A percentile compares a stretch with the other conserved stretches of the same genome.
phyloP scores from a whole-genome alignment of 2,797 vertebrate species.

The Chrosomus eos region DNA sequence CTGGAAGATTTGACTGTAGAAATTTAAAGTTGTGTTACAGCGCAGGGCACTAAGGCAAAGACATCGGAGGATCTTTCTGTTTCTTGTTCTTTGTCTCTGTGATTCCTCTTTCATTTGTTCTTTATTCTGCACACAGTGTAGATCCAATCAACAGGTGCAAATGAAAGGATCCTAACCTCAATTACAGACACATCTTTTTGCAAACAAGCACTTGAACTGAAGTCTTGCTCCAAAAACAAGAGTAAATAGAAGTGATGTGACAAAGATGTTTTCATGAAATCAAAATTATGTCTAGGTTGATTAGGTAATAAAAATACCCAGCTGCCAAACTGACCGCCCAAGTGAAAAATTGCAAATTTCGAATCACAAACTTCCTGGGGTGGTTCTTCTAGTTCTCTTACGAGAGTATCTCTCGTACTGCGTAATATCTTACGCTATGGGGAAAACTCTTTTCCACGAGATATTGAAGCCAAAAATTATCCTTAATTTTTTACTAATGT shows the following conservation, averaged over 20 bases:
- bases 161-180: conserved; percentile 38
- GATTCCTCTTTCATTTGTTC: conserved; percentile 30
- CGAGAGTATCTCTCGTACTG: too few relatives aligned
- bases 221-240: background rate
- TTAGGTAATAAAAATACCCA: background rate
- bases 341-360: background rate
- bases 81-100: background rate
- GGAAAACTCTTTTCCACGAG: too few relatives aligned
- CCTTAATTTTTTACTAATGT: too few relatives aligned
- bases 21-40: conserved; percentile 44
- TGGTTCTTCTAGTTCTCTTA: background rate
- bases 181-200: conserved; percentile 19
- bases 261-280: background rate
- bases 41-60: conserved; percentile 10
- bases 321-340: background rate
- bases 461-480: too few relatives aligned
- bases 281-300: background rate
- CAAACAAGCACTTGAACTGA: conserved; percentile 26
- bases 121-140: conserved; percentile 31
- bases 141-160: conserved; percentile 40
- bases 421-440: too few relatives aligned
- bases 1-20: conserved; percentile 37
- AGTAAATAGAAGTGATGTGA: background rate
- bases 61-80: conserved; percentile 25
- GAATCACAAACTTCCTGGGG: background rate